Evolutionary conservation across 2,113 vertebrate genomes (phyloP).

Genomic region (Aspidoscelis tigris): DNA sequence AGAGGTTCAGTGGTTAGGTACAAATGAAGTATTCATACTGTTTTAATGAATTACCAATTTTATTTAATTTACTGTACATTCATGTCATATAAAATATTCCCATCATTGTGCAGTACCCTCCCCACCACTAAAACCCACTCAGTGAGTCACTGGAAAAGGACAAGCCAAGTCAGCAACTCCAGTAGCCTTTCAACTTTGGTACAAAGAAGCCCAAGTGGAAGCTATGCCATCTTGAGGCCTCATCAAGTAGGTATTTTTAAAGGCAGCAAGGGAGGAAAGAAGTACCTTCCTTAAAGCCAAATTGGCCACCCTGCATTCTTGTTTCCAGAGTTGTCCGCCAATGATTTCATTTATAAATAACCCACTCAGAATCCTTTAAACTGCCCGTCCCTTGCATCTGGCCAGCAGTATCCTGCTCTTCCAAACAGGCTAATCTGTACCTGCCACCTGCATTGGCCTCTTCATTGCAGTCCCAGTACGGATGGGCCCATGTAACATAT

Average conservation of each 20-base stretch:
- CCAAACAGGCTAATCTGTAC: not conserved
- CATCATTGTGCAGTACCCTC: slow-evolving; percentile 17
- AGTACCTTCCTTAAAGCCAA: not conserved
- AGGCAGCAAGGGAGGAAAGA: not conserved
- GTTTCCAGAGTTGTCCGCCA: not conserved
- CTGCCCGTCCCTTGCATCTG: not conserved
- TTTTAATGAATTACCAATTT: slow-evolving; percentile 15
- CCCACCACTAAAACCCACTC: not conserved
- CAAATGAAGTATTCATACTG: not conserved
- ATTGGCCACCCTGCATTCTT: not conserved
- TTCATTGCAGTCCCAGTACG: not conserved
- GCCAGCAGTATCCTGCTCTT: not conserved
- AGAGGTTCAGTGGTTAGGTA: not conserved
- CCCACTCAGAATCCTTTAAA: not conserved
- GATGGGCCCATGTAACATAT: accelerated
- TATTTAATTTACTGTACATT: slow-evolving; percentile 46
- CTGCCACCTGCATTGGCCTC: not conserved
- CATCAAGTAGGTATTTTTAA: not conserved
- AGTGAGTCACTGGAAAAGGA: not conserved
- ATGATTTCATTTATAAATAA: not conserved
- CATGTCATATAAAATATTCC: slow-evolving; percentile 32
- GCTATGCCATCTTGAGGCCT: not conserved
- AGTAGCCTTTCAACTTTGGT: not conserved
- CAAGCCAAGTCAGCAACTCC: not conserved
- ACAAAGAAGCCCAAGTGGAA: not conserved